Evolutionary conservation across 2,888 invertebrate species (phyloP).

Genomic region (Crematogaster levior): DNA sequence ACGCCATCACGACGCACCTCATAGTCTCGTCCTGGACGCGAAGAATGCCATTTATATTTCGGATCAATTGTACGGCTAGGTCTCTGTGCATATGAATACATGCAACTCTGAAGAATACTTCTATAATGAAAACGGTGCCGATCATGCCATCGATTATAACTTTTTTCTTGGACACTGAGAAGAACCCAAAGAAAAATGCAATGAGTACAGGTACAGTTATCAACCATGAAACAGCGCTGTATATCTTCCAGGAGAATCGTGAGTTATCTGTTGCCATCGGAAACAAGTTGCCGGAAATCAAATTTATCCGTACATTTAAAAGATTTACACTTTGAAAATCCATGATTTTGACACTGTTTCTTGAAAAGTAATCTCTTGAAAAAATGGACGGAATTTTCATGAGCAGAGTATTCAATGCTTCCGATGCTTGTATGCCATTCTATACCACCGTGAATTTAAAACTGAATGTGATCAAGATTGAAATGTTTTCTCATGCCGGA

Average conservation of each 20-base stretch:
- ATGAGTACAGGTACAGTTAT: slow-evolving; percentile 6
- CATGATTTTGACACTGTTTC: slow-evolving; percentile 35
- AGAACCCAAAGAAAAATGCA: slow-evolving; percentile 35
- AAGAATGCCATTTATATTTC: slow-evolving; percentile 61
- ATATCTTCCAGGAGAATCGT: slow-evolving; percentile 52
- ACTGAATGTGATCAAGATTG: neutral
- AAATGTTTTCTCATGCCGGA: neutral
- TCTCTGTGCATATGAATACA: slow-evolving; percentile 61
- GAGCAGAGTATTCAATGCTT: neutral
- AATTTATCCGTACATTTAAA: slow-evolving; percentile 65
- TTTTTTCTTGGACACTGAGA: slow-evolving; percentile 54
- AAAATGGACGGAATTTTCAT: neutral
- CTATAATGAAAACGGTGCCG: slow-evolving; percentile 53
- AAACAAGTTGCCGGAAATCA: slow-evolving; percentile 69
- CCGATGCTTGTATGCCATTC: neutral
- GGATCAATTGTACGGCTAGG: slow-evolving; percentile 60
- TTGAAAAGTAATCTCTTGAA: neutral
- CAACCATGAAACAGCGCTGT: slow-evolving; percentile 57
- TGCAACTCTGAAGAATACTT: slow-evolving; percentile 54
- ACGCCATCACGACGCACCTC: slow-evolving; percentile 4
- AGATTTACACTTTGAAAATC: slow-evolving; percentile 65
- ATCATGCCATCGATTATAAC: slow-evolving; percentile 63
- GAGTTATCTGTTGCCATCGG: slow-evolving; percentile 56
- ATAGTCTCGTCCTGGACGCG: slow-evolving; percentile 44
- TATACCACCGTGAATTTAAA: neutral